A percentile compares a stretch with the other conserved stretches of the same genome.
phyloP scores from a whole-genome alignment of 2,888 invertebrate genomes.

The Dinocampus coccinellae region DNA sequence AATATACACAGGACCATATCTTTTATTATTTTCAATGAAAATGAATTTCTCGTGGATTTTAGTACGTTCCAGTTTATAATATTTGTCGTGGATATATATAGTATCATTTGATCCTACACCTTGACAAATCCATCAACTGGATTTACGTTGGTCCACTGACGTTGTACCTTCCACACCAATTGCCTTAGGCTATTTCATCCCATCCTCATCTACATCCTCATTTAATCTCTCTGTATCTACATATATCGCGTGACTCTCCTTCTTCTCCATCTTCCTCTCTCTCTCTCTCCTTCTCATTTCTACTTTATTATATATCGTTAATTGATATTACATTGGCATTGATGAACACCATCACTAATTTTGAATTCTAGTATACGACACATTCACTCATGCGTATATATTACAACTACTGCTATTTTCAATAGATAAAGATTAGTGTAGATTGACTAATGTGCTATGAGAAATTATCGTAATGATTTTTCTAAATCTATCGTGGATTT shows the following conservation, averaged over 20 bases:
- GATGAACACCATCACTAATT: constrained; percentile 25
- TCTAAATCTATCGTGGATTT: not conserved
- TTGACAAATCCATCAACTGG: constrained; percentile 26
- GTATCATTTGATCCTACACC: not conserved
- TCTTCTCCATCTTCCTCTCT: too few relatives aligned
- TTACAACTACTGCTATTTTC: not conserved
- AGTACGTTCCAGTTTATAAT: not conserved
- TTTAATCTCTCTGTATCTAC: not conserved
- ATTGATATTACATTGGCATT: constrained; percentile 22
- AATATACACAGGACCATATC: not conserved
- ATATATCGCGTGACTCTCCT: too few relatives aligned
- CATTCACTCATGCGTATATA: not conserved
- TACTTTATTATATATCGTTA: constrained; percentile 9
- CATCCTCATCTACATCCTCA: not conserved
- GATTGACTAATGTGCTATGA: not conserved
- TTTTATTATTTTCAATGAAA: not conserved
- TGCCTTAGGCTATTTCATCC: not conserved
- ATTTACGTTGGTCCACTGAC: constrained; percentile 30
- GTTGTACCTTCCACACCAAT: constrained; percentile 23
- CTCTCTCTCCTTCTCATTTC: not conserved
- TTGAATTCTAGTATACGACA: not conserved
- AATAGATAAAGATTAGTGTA: not conserved
- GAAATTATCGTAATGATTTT: not conserved
- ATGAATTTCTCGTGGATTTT: not conserved
- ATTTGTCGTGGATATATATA: not conserved